Conservation (phyloP, 2,797 vertebrate species). For the Peromyscus nudipes region DNA sequence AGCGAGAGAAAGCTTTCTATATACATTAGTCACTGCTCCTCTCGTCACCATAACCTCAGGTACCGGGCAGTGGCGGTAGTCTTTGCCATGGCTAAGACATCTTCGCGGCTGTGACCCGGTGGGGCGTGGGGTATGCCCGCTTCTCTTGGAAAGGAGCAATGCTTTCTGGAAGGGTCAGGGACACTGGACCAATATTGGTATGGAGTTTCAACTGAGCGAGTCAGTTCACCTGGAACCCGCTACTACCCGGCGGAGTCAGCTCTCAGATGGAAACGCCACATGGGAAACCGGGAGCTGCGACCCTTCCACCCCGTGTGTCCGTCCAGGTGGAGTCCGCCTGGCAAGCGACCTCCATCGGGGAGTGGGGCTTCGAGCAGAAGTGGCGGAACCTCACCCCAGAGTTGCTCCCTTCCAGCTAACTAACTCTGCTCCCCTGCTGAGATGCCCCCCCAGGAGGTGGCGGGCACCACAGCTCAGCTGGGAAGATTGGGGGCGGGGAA, state of each 20-base stretch:
- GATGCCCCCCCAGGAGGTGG: background rate
- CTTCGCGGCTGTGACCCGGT: background rate
- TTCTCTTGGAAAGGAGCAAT: background rate
- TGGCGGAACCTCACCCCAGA: background rate
- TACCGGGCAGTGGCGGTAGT: background rate
- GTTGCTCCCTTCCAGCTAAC: background rate
- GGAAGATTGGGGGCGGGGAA: conserved; percentile 3
- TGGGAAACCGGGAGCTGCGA: background rate
- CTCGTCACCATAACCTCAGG: background rate
- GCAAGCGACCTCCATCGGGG: background rate
- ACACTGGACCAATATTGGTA: background rate
- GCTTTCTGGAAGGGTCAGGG: background rate
- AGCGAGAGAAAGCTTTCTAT: conserved; percentile 50
- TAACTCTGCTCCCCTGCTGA: background rate
- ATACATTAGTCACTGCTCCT: conserved; percentile 29
- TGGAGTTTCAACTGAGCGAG: background rate
- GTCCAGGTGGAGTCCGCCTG: background rate
- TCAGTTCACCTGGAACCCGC: background rate
- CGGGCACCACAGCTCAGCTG: fast-evolving
- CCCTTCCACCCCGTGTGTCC: background rate
- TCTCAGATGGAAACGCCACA: background rate
- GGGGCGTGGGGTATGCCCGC: background rate
- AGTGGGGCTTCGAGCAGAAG: background rate
- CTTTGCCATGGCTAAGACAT: background rate
- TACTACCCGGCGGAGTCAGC: background rate